Evolutionary conservation across 2,113 vertebrate species (phyloP), one percentile per base, ranked within the genome.

Genomic region (Sardina pilchardus): DNA sequence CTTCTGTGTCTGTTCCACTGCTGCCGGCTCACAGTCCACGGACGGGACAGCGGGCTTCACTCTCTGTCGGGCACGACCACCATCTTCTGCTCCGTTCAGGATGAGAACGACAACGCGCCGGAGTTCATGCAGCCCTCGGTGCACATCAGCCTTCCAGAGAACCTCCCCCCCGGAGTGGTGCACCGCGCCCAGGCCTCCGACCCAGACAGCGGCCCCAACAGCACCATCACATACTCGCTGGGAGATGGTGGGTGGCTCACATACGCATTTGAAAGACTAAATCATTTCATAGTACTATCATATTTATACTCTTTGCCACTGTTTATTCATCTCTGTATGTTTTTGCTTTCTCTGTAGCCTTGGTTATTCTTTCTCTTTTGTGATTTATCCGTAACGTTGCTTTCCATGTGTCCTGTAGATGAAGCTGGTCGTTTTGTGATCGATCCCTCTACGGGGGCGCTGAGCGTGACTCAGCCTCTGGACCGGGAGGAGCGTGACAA

Each of bases 91-190:
- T 94, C 90, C 0, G 94, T 99, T 26, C 92, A 97, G 88, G 98
- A 99, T 5, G 96, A 96, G 89, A 98, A 99, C 0, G 97, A 99
- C 90, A 96, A 97, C 6, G 83, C 94, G 24, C 97, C 97, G 0
- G 88, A 84, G 1, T 96, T 98, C 89, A 92, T 95, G 87, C 90
- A 95, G 91, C 90, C 94, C 0, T 45, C 88, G 6, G 92, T 92
- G 87, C 93, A 94, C 88, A 93, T 98, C 75, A 88, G 86, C 86
- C 87, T 99, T 87, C 94, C 94, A 53, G 97, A 99, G 91, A 99
- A 99, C 92, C 95, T 95, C 45, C 92, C 94, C 7, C 96, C 96
- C 16, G 94, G 94, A 81, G 56, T 95, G 0, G 2, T 97, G 86
- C 95, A 96, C 50, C 89, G 94, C 4, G 81, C 91, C 14, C 87